Evolutionary conservation across 1,140 invertebrate genomes (phyloP).

Genomic region (Pemphigus obesinymphae): DNA sequence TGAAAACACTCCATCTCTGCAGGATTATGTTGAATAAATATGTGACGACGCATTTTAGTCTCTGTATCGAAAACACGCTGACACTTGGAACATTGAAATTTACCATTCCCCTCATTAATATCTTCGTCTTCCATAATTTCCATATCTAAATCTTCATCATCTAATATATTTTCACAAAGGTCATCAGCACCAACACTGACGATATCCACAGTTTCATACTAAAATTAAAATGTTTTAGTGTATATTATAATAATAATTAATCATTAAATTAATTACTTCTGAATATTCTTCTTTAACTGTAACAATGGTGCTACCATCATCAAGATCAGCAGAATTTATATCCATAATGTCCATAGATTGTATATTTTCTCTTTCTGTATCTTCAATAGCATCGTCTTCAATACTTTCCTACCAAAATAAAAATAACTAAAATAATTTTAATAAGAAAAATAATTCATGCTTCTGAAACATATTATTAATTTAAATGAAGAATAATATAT

Average conservation of each 20-base stretch:
- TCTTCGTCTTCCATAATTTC: background rate
- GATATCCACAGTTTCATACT: background rate
- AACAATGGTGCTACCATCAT: background rate
- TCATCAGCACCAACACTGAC: background rate
- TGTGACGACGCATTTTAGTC: conserved; percentile 38
- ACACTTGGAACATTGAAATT: conserved; percentile 29
- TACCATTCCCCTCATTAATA: background rate
- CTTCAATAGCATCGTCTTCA: background rate
- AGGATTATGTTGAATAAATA: conserved; percentile 31
- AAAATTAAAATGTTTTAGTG: background rate
- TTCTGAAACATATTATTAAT: too few relatives aligned
- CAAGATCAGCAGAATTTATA: conserved; percentile 10
- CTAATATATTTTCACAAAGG: background rate
- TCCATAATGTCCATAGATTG: background rate
- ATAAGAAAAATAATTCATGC: too few relatives aligned
- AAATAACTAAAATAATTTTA: background rate
- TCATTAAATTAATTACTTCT: background rate
- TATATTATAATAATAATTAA: background rate
- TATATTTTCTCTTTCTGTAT: background rate
- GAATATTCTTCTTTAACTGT: conserved; percentile 26
- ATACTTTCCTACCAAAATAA: background rate
- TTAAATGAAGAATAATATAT: too few relatives aligned
- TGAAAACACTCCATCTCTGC: conserved; percentile 28
- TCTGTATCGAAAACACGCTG: conserved; percentile 24
- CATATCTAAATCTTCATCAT: background rate